These are phyloP conservation scores for Turnix velox DNA, from an alignment of 2,113 vertebrate species.

Conservation along the genomic window DNA sequence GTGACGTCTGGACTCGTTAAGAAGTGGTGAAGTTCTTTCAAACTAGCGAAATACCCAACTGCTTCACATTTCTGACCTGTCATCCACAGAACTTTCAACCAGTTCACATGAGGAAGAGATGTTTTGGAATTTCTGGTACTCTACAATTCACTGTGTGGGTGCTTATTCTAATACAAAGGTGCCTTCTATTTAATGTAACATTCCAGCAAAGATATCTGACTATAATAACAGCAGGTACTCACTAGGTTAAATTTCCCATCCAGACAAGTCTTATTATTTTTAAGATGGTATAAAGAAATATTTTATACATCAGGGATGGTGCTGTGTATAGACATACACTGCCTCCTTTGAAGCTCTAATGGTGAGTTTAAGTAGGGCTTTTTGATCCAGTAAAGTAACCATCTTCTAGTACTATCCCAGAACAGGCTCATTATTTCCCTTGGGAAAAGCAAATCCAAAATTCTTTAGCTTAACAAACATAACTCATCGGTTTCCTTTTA, in stretches of 20 bases:
- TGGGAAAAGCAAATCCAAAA: neutral
- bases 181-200: neutral
- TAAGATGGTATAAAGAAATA: neutral
- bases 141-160: neutral
- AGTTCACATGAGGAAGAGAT: neutral
- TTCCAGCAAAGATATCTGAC: neutral
- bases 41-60: neutral
- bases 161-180: neutral
- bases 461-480: neutral
- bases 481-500: neutral
- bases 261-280: neutral
- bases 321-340: rapidly evolving
- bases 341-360: neutral
- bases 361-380: neutral
- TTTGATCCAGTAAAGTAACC: neutral
- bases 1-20: neutral
- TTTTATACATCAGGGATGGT: neutral
- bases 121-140: neutral
- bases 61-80: neutral
- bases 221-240: neutral
- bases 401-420: neutral
- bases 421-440: neutral
- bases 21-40: neutral
- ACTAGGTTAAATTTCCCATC: neutral
- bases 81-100: neutral